Conservation (phyloP, 1,140 invertebrate genomes). For the Drosophila littoralis region DNA sequence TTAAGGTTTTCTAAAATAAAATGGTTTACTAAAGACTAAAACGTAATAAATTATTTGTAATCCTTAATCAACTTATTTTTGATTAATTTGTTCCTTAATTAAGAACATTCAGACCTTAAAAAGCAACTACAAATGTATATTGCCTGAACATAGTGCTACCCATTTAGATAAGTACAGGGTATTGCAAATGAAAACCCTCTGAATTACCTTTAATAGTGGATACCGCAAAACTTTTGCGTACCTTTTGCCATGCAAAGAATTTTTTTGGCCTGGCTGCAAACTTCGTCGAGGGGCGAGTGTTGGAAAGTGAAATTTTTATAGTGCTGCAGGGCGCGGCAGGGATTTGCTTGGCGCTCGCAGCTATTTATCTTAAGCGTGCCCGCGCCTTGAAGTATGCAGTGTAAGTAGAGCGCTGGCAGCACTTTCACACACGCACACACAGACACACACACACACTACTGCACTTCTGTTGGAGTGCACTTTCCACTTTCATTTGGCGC, state of each 20-base stretch:
- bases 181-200: slow-evolving; percentile 8
- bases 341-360: slow-evolving; percentile 66
- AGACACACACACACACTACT: slow-evolving; percentile 22
- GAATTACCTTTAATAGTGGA: slow-evolving; percentile 22
- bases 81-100: no score
- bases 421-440: slow-evolving; percentile 29
- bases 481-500: slow-evolving; percentile 77
- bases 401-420: slow-evolving; percentile 56
- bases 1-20: no score
- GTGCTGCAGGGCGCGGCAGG: slow-evolving; percentile 15
- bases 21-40: no score
- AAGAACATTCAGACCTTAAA: no score
- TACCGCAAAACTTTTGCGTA: slow-evolving; percentile 34
- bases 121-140: not conserved
- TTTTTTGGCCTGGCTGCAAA: slow-evolving; percentile 28
- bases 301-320: slow-evolving; percentile 26
- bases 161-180: slow-evolving; percentile 17
- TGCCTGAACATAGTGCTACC: not conserved
- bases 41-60: no score
- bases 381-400: slow-evolving; percentile 65
- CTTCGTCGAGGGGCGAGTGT: slow-evolving; percentile 26
- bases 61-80: no score
- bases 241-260: slow-evolving; percentile 30
- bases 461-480: slow-evolving; percentile 65
- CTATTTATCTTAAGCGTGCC: slow-evolving; percentile 74